Evolutionary conservation across 2,888 invertebrate genomes (phyloP).

Genomic region (Tipula vernalis): DNA sequence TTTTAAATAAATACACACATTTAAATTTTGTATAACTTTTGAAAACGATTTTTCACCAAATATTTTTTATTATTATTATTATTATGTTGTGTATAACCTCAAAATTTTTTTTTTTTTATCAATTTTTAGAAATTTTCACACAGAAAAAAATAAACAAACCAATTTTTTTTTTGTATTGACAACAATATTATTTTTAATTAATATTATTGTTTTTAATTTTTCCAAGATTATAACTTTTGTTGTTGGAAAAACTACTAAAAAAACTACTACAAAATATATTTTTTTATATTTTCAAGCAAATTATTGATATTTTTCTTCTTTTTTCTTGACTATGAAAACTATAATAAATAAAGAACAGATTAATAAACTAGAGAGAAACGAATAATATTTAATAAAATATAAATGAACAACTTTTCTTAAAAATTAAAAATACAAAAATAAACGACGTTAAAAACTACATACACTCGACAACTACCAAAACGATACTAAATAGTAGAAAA

Average conservation of each 20-base stretch:
- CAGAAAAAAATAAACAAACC: slow-evolving; percentile 1
- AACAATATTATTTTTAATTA: neutral
- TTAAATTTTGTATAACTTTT: neutral
- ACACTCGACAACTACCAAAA: slow-evolving; percentile 34
- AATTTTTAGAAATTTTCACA: neutral
- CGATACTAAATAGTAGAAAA: slow-evolving; percentile 25
- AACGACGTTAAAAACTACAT: slow-evolving; percentile 16
- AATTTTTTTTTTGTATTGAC: neutral
- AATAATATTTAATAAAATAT: neutral
- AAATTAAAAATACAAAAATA: neutral
- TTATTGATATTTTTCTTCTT: slow-evolving; percentile 5
- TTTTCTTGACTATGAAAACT: neutral
- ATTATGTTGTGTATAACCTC: neutral
- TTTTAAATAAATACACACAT: neutral
- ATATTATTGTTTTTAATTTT: neutral
- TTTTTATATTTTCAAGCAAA: neutral
- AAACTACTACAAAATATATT: neutral
- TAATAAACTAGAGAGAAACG: neutral
- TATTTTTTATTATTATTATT: neutral
- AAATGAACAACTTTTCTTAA: neutral
- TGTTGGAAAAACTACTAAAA: neutral
- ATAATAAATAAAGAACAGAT: neutral
- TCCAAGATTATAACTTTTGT: neutral
- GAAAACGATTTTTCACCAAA: neutral
- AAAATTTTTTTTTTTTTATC: neutral